Percentiles rank a stretch among this genome's conserved stretches.
phyloP scores from a whole-genome alignment of 2,113 vertebrate genomes.

The Cranoglanis bouderius region DNA sequence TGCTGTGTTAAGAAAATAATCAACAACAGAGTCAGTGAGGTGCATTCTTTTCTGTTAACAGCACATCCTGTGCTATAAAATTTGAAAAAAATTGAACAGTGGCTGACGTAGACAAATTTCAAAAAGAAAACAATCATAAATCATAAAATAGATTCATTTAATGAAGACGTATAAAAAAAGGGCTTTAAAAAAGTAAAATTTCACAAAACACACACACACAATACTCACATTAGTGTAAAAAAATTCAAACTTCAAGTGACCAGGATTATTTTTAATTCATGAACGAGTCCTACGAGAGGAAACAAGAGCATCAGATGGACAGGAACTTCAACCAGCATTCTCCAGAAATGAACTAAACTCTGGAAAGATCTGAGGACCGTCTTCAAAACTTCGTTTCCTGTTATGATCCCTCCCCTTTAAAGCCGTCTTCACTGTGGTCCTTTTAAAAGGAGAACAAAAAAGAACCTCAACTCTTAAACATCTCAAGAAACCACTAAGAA shows the following conservation, averaged over 20 bases:
- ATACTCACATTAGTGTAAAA: neutral
- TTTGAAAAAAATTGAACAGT: neutral
- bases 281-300: neutral
- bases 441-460: slow-evolving; percentile 28
- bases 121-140: neutral
- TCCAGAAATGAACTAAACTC: neutral
- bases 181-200: neutral
- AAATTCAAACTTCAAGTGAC: neutral
- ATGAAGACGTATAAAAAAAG: neutral
- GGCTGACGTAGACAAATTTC: neutral
- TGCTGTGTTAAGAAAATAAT: neutral
- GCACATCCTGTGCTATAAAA: neutral
- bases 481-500: neutral
- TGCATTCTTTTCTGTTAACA: neutral
- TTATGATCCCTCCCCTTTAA: slow-evolving; percentile 12
- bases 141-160: neutral
- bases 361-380: neutral
- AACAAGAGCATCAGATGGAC: neutral
- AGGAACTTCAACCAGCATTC: neutral
- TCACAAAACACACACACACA: neutral
- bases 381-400: neutral
- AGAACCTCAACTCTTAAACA: neutral
- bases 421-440: slow-evolving; percentile 37
- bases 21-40: neutral
- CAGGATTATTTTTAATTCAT: neutral